Evolutionary conservation across 2,888 invertebrate genomes (phyloP), one percentile per base, ranked within the genome.

Genomic region (Gastracanthus pulcherrimus): DNA sequence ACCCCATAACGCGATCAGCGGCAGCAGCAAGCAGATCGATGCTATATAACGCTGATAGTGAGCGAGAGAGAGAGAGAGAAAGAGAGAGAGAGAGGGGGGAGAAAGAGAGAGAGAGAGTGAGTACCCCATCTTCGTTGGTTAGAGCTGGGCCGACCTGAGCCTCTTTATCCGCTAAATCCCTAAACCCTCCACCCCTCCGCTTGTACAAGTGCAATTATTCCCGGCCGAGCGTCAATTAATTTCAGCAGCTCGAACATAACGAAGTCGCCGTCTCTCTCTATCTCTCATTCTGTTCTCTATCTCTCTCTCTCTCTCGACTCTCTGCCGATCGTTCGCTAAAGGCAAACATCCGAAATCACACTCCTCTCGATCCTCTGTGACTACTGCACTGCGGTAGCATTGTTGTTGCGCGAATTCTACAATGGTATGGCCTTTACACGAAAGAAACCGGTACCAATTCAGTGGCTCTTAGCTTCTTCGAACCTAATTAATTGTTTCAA

Each of bases 201-300:
- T 41, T 62, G 60, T 69, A 62, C 77, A 67, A 72, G 72, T 79
- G 64, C 66, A 79, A 79, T 79, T 79, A 79, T 79, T 79, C 72
- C 70, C 66, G 79, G 34, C 72, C 66, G 66, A 72, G 34, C 66
- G 67, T 72, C 79, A 58, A 79, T 79, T 79, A 79, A 72, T 79
- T 79, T 45, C 79, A 64, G 66, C 72, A 58, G 66, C 72, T 67
- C 66, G 58, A 58, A 67, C 79, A 79, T 74, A 79, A 67, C 66
- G 72, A 67, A 67, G 29, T 48, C 48, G 16, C 23, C 29, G 45
- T 38, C 29, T 66, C 66, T 66, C 36, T 23, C 62, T 36, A 31
- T n/a, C 19, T 13, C 31, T 62, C 34, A n/a, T n/a, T n/a, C n/a
- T n/a, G n/a, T n/a, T n/a, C n/a, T n/a, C n/a, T n/a, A n/a, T 62